A percentile compares a stretch with the other conserved stretches of the same genome.
Evolutionary conservation across 2,797 vertebrate genomes (phyloP).

Genomic region (Chelon auratus): DNA sequence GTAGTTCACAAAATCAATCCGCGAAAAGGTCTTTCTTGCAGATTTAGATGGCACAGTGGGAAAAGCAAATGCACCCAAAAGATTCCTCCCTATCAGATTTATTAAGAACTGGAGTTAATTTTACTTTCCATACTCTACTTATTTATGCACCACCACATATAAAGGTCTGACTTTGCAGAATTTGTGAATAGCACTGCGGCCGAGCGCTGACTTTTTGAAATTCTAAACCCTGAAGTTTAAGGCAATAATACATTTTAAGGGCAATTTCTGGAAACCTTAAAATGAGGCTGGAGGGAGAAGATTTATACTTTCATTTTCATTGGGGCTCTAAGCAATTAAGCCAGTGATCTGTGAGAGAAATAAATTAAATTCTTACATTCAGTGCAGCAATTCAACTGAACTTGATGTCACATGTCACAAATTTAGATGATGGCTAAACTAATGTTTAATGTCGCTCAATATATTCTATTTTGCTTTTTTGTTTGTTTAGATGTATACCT

Average conservation of each 20-base stretch:
- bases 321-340: slow-evolving; percentile 12
- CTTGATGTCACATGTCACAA: neutral
- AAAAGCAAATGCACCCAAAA: slow-evolving; percentile 22
- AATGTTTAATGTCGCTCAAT: neutral
- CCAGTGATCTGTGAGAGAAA: slow-evolving; percentile 3
- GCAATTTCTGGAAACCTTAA: slow-evolving; percentile 7
- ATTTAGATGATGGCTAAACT: neutral
- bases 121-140: slow-evolving; percentile 10
- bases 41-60: slow-evolving; percentile 15
- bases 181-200: slow-evolving; percentile 4
- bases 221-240: slow-evolving; percentile 7
- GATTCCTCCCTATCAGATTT: slow-evolving; percentile 31
- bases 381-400: neutral
- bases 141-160: slow-evolving; percentile 26
- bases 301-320: slow-evolving; percentile 9
- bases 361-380: slow-evolving; percentile 6
- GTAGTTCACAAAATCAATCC: slow-evolving; percentile 6
- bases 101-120: slow-evolving; percentile 17
- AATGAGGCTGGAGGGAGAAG: neutral
- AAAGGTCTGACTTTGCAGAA: slow-evolving; percentile 17
- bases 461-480: no score
- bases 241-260: neutral
- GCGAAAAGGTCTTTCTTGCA: slow-evolving; percentile 18
- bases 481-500: no score
- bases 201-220: neutral